Base-by-base conservation (phyloP, 2,888 invertebrate species). In the Polyploca ridens region DNA sequence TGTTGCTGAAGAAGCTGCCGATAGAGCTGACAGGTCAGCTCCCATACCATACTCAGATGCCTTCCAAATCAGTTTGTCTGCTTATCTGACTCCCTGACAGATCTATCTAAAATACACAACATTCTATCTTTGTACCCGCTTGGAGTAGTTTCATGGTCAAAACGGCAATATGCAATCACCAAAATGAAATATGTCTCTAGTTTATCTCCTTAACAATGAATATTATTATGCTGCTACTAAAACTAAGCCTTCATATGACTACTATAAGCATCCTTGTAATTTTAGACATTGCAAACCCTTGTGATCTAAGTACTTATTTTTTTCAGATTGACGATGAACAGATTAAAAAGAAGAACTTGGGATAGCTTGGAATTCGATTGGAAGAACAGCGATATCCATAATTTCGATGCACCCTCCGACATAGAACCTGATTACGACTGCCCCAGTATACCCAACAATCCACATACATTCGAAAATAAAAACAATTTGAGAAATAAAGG, bases 1-100 rank as follows among this genome's bases (percentile, higher is more conserved):
- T 67, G 97, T 97, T 14, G 96, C 96, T 44, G 97, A 97, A 77
- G 97, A 97, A 81, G 95, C 95, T 16, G 91, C 95, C 33, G 95
- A 95, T 74, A 85, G 95, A 63, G 95, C 95, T 78, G 95, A 95
- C 81, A 91, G 96, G 94, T 93, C 35, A 44, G 46, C 19, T 62
- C 6, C 46, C n/a, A 27, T 27, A 27, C 27, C 27, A 27, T 27
- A 27, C 27, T 27, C 27, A 27, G 27, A 27, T 27, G 8, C 41
- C 6, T 27, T 35, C 35, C 3, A 35, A 6, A 35, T 35, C 35
- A 35, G 35, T 35, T 35, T 35, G 7, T 35, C 35, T 35, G 35
- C 7, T 7, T 35, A 5, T 35, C 35, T 35, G 6, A 35, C 35
- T 7, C 3, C 33, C 33, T 33, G 33, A n/a, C n/a, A n/a, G 27